phyloP scores from a whole-genome alignment of 2,888 invertebrate species.

The Macaria liturata region DNA sequence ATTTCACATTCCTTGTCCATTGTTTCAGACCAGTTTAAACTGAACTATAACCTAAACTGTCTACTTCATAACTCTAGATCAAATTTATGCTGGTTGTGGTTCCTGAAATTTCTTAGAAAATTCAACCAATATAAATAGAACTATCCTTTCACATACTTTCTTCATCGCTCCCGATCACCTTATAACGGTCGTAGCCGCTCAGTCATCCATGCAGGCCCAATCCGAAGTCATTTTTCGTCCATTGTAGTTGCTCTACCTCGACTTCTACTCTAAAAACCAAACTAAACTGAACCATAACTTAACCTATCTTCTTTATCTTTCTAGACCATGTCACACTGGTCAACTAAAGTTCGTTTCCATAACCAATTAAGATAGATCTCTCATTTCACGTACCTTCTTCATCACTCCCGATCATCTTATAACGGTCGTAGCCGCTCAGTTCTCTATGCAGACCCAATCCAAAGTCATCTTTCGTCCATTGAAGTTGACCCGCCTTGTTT shows the following conservation, averaged over 20 bases:
- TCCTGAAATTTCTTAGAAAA: too few relatives aligned
- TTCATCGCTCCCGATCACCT: conserved; percentile 98
- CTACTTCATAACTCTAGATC: too few relatives aligned
- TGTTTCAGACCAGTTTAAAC: too few relatives aligned
- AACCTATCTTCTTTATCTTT: too few relatives aligned
- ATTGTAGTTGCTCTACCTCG: conserved; percentile 95
- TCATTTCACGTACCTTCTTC: conserved; percentile 89
- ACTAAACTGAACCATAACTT: too few relatives aligned
- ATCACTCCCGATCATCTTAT: conserved; percentile 97
- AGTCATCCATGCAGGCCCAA: conserved; percentile 95
- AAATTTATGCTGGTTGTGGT: too few relatives aligned
- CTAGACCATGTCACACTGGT: too few relatives aligned
- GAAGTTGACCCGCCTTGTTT: conserved; percentile 93
- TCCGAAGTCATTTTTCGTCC: conserved; percentile 99
- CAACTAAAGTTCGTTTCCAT: too few relatives aligned
- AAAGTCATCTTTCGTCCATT: conserved; percentile 99
- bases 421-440: conserved; percentile 95
- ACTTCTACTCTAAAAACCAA: conserved; percentile 86
- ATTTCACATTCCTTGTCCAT: too few relatives aligned
- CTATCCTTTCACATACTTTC: conserved; percentile 86
- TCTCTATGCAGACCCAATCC: conserved; percentile 96
- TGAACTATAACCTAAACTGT: too few relatives aligned
- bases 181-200: conserved; percentile 95
- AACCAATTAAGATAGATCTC: too few relatives aligned
- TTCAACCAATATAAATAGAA: too few relatives aligned